Evolutionary conservation across 2,888 invertebrate genomes (phyloP).

Genomic region (Heliconius sara): DNA sequence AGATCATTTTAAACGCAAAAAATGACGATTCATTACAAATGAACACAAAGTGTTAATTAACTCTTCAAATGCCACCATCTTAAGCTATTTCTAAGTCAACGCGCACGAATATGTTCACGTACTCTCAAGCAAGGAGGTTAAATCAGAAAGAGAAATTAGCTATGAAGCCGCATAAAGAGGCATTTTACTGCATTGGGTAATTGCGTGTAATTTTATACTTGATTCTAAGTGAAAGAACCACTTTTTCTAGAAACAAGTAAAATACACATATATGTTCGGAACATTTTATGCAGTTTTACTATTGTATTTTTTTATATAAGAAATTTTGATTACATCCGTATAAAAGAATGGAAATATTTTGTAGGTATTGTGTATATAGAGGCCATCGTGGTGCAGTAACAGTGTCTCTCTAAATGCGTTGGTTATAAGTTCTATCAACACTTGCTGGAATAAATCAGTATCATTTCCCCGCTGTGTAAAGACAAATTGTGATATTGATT

Average conservation of each 20-base stretch:
- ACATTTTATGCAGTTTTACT: background rate
- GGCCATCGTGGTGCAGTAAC: too few species aligned
- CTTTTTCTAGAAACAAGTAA: constrained; percentile 14
- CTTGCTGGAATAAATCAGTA: too few species aligned
- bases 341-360: too few species aligned
- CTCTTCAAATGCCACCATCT: constrained; percentile 6
- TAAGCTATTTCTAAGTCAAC: constrained; percentile 5
- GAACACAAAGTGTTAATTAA: background rate
- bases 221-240: background rate
- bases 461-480: too few species aligned
- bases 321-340: too few species aligned
- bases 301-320: background rate
- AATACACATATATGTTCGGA: constrained; percentile 1
- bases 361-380: too few species aligned
- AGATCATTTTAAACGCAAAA: background rate
- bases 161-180: constrained; percentile 22
- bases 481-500: too few species aligned
- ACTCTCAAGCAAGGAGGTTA: constrained; percentile 13
- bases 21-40: background rate
- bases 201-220: constrained; percentile 38
- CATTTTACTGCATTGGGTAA: constrained; percentile 32
- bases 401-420: too few species aligned
- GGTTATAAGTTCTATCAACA: too few species aligned
- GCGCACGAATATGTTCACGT: background rate
- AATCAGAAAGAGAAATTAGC: constrained; percentile 33